Evolutionary conservation across 2,888 invertebrate species (phyloP).

Genomic region (Lordiphosa andalusiaca): DNA sequence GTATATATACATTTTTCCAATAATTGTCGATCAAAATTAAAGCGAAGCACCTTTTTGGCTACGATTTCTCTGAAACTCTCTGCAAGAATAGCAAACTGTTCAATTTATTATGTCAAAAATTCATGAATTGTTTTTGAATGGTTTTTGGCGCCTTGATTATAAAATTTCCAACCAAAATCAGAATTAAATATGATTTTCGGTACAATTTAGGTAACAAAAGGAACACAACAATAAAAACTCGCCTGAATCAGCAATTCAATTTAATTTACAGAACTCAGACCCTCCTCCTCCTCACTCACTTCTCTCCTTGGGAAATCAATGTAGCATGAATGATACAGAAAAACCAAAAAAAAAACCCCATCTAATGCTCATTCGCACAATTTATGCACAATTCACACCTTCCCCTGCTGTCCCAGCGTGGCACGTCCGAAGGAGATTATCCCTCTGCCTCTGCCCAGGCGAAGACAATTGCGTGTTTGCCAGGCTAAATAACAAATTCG

Average conservation of each 20-base stretch:
- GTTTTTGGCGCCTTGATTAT: too few species aligned
- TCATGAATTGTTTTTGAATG: too few species aligned
- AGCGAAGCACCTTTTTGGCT: too few species aligned
- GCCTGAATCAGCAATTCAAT: constrained; percentile 3
- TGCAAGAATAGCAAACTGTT: too few species aligned
- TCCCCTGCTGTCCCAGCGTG: constrained; percentile 4
- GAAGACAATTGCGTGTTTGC: constrained; percentile 76
- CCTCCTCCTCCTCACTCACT: neutral
- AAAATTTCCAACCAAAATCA: too few species aligned
- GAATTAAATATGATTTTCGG: too few species aligned
- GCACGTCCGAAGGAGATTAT: constrained; percentile 16
- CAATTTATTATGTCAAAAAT: too few species aligned
- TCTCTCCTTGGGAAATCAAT: constrained; percentile 36
- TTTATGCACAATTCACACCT: constrained; percentile 56
- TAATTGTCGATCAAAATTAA: too few species aligned
- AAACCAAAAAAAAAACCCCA: constrained; percentile 49
- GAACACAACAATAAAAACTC: too few species aligned
- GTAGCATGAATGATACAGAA: constrained; percentile 14
- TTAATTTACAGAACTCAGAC: constrained; percentile 1
- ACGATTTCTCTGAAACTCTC: too few species aligned
- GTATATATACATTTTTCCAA: too few species aligned
- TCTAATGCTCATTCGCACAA: constrained; percentile 43
- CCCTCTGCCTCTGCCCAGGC: constrained; percentile 14
- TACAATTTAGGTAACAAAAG: too few species aligned
- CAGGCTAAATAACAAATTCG: constrained; percentile 78